Percentiles rank a stretch among this genome's conserved stretches.
Evolutionary conservation across 2,113 vertebrate species (phyloP).

Genomic region (Eubucco bourcierii): DNA sequence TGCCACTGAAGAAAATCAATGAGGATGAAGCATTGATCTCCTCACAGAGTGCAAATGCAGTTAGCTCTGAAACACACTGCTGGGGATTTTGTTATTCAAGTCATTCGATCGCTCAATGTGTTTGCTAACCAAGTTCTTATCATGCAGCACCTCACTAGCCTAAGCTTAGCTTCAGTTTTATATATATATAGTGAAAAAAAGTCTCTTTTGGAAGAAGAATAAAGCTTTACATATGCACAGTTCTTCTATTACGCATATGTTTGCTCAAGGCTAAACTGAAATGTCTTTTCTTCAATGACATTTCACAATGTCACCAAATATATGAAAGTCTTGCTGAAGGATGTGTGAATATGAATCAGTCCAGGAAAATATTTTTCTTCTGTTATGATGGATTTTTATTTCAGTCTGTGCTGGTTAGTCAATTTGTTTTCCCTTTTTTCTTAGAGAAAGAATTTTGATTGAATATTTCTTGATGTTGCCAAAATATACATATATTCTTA

Average conservation of each 20-base stretch:
- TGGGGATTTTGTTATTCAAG: conserved; percentile 79
- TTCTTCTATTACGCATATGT: conserved; percentile 39
- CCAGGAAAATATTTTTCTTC: conserved; percentile 47
- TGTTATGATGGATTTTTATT: conserved; percentile 46
- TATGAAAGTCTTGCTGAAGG: conserved; percentile 50
- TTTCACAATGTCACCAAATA: conserved; percentile 69
- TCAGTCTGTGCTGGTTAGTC: background rate
- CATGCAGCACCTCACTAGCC: conserved; percentile 55
- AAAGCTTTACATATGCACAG: conserved; percentile 44
- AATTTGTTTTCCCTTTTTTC: conserved; percentile 45
- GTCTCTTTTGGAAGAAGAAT: conserved; percentile 57
- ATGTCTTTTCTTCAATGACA: conserved; percentile 69
- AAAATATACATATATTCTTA: background rate
- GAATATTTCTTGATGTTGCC: background rate
- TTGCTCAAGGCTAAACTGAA: conserved; percentile 77
- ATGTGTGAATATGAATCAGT: conserved; percentile 57
- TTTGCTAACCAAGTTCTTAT: conserved; percentile 75
- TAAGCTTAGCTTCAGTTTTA: conserved; percentile 47
- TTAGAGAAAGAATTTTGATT: conserved; percentile 14
- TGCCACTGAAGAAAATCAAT: conserved; percentile 77
- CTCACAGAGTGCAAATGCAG: conserved; percentile 76
- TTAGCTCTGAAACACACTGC: conserved; percentile 71
- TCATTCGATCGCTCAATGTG: conserved; percentile 64
- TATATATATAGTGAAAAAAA: background rate
- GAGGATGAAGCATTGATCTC: conserved; percentile 77